Evolutionary conservation across 2,797 vertebrate species (phyloP).

Genomic region (Hydrocynus forskahlii): DNA sequence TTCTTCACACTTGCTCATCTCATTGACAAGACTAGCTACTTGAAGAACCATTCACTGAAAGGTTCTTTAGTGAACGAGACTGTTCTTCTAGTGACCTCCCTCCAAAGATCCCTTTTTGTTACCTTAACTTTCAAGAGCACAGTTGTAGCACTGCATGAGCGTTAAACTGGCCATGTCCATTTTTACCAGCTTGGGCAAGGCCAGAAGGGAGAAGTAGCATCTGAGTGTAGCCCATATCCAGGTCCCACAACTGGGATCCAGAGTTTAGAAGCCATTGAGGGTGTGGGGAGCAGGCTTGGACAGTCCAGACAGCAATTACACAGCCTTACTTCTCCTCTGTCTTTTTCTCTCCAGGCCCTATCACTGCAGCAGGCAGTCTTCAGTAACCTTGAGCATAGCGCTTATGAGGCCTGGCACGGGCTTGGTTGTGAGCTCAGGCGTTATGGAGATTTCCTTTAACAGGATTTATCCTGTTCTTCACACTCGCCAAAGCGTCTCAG

Average conservation of each 20-base stretch:
- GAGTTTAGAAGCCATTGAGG: neutral
- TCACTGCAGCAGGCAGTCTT: constrained; percentile 38
- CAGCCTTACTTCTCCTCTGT: constrained; percentile 55
- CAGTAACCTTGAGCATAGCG: constrained; percentile 50
- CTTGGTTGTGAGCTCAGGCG: constrained; percentile 51
- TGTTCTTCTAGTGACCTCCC: neutral
- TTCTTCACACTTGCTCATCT: too few relatives aligned
- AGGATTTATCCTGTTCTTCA: constrained; percentile 65
- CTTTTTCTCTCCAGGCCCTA: constrained; percentile 50
- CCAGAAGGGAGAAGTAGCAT: neutral
- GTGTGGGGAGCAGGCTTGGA: constrained; percentile 23
- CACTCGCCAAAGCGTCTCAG: constrained; percentile 61
- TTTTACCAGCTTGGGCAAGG: neutral
- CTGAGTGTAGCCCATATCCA: constrained; percentile 27
- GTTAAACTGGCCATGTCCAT: neutral
- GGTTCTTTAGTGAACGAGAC: neutral
- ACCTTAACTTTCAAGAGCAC: neutral
- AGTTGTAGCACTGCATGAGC: neutral
- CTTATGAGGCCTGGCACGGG: constrained; percentile 27
- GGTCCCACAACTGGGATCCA: constrained; percentile 14
- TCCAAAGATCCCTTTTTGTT: neutral
- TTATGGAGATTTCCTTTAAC: constrained; percentile 72
- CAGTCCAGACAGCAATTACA: constrained; percentile 58
- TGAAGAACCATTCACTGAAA: too few relatives aligned
- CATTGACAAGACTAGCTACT: too few relatives aligned